These are phyloP conservation scores for Acridotheres tristis DNA, from an alignment of 2,797 vertebrate species.

Conservation along the genomic window DNA sequence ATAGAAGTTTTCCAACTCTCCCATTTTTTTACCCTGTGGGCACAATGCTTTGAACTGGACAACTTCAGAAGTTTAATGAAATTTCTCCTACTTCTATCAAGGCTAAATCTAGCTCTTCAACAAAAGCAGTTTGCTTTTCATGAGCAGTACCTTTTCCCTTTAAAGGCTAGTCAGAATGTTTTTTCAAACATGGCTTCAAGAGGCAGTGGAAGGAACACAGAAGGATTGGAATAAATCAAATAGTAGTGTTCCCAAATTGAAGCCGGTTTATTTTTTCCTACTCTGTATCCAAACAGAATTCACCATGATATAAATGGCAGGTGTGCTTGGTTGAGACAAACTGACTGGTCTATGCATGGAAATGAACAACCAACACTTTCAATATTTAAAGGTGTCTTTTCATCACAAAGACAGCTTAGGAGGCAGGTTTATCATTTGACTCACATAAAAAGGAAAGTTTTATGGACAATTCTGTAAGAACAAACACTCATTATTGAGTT, in stretches of 20 bases:
- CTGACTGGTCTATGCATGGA: neutral
- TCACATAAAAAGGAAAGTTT: conserved; percentile 20
- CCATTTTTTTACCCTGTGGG: conserved; percentile 32
- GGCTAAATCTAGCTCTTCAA: conserved; percentile 1
- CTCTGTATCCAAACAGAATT: neutral
- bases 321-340: neutral
- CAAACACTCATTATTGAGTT: conserved; percentile 46
- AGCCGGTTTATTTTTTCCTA: neutral
- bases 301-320: neutral
- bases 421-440: conserved; percentile 5
- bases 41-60: conserved; percentile 49
- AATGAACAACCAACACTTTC: neutral
- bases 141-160: neutral
- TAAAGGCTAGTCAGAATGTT: neutral
- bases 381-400: neutral
- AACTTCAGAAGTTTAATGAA: conserved; percentile 32
- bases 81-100: conserved; percentile 22
- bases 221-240: neutral
- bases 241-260: neutral
- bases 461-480: conserved; percentile 57
- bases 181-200: neutral
- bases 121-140: neutral
- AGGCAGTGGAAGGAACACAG: neutral
- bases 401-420: neutral
- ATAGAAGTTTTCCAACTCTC: conserved; percentile 47